Evolutionary conservation across 2,113 vertebrate species (phyloP).

Genomic region (Erinaceus europaeus): DNA sequence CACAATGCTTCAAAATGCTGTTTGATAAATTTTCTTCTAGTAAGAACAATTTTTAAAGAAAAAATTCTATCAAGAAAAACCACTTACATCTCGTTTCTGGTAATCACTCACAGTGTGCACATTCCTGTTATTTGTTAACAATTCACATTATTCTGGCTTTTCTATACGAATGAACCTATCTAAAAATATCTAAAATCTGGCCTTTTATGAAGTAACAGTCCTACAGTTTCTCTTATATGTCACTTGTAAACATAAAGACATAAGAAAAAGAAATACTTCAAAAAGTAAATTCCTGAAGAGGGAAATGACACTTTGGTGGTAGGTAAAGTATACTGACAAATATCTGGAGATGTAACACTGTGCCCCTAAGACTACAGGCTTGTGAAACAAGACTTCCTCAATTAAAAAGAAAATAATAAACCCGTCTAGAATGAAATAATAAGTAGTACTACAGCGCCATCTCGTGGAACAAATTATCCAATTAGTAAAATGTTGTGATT

Average conservation of each 20-base stretch:
- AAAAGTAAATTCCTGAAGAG: too few species aligned
- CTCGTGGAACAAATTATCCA: constrained; percentile 51
- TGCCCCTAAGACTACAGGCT: too few species aligned
- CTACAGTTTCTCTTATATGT: background rate
- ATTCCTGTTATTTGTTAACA: background rate
- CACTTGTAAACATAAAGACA: background rate
- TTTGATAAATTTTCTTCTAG: background rate
- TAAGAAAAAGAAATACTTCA: background rate
- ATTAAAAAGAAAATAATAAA: background rate
- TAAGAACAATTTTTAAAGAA: constrained; percentile 9
- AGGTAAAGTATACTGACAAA: too few species aligned
- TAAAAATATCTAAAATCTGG: constrained; percentile 7
- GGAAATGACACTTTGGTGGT: too few species aligned
- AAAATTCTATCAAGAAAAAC: background rate
- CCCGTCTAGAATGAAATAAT: background rate
- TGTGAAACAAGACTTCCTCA: too few species aligned
- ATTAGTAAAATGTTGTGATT: constrained; percentile 8
- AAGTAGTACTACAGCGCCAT: constrained; percentile 62
- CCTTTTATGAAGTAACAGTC: background rate
- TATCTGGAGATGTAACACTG: too few species aligned
- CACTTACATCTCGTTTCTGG: background rate
- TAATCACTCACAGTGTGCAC: background rate
- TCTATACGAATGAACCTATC: background rate
- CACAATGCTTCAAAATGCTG: background rate
- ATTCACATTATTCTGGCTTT: too few species aligned